Evolutionary conservation across 2,888 invertebrate species (phyloP), one percentile per base, ranked within the genome.

Genomic region (Lepidocyrtinus sp.): DNA sequence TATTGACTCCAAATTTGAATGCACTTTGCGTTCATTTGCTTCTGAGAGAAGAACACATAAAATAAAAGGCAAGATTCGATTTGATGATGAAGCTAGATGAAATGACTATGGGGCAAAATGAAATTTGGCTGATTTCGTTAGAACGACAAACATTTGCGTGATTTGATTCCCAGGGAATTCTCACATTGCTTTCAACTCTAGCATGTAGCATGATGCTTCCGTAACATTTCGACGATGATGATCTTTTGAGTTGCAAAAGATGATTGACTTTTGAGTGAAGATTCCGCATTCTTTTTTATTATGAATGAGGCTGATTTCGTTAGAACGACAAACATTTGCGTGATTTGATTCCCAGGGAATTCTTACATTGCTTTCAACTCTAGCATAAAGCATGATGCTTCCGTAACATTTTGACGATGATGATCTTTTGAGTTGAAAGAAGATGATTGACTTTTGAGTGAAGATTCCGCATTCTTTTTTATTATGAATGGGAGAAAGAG

Each of bases 161-260:
- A 64, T 63, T 59, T 79, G 61, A 79, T 82, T 62, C n/a, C n/a
- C n/a, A n/a, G n/a, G n/a, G n/a, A n/a, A n/a, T n/a, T 75, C 36
- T 36, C 5, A 36, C 5, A 36, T 36, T 36, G 36, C 12, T 36
- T 36, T 5, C 5, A 36, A n/a, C n/a, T n/a, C 36, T 7, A 12
- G 36, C 5, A 36, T 7, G 36, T 36, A 36, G 36, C 36, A 12
- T 36, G 12, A 36, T 36, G 36, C 12, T 36, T 36, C 36, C 36
- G 36, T 36, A 36, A n/a, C 36, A 7, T 36, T 36, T 36, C 12
- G 36, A 36, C 12, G n/a, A n/a, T n/a, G n/a, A n/a, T n/a, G n/a
- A n/a, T 36, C 36, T 12, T 36, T 36, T 36, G 36, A 36, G 36
- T 12, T 36, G 36, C 12, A 36, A 36, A 12, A 36, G 5, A 7